phyloP scores from a whole-genome alignment of 1,140 invertebrate genomes.

The Armadillidium nasatum region DNA sequence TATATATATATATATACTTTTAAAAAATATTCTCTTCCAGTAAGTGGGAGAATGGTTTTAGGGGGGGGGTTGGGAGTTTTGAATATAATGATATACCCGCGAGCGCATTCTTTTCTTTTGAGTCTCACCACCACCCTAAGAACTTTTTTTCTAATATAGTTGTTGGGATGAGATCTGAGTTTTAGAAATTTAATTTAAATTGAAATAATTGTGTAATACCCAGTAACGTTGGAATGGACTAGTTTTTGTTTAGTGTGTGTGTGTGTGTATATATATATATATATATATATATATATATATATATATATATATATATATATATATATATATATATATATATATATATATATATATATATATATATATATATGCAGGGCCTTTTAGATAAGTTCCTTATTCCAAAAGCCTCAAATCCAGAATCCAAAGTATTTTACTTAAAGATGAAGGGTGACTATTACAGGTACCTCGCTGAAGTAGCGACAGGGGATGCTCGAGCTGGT shows the following conservation, averaged over 20 bases:
- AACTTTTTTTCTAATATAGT: too few relatives aligned
- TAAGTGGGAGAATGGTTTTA: background rate
- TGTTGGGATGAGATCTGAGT: too few relatives aligned
- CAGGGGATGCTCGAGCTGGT: constrained; percentile 54
- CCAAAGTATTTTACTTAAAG: constrained; percentile 62
- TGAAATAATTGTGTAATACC: too few relatives aligned
- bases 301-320: constrained; percentile 23
- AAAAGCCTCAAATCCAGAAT: constrained; percentile 55
- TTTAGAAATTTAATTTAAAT: too few relatives aligned
- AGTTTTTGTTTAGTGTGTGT: too few relatives aligned
- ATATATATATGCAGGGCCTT: constrained; percentile 47
- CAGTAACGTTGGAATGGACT: too few relatives aligned
- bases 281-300: too few relatives aligned
- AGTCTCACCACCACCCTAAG: too few relatives aligned
- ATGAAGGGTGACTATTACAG: constrained; percentile 64
- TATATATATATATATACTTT: too few relatives aligned
- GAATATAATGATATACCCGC: background rate
- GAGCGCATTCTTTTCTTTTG: background rate
- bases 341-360: constrained; percentile 15
- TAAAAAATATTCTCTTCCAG: too few relatives aligned
- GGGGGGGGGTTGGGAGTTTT: background rate
- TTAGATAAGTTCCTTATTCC: constrained; percentile 57
- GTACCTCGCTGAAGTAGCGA: constrained; percentile 60
- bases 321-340: constrained; percentile 26
- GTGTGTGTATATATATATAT: too few relatives aligned